Percentiles rank a stretch among this genome's conserved stretches.
Evolutionary conservation across 2,113 vertebrate species (phyloP).

Genomic region (Albula glossodonta): DNA sequence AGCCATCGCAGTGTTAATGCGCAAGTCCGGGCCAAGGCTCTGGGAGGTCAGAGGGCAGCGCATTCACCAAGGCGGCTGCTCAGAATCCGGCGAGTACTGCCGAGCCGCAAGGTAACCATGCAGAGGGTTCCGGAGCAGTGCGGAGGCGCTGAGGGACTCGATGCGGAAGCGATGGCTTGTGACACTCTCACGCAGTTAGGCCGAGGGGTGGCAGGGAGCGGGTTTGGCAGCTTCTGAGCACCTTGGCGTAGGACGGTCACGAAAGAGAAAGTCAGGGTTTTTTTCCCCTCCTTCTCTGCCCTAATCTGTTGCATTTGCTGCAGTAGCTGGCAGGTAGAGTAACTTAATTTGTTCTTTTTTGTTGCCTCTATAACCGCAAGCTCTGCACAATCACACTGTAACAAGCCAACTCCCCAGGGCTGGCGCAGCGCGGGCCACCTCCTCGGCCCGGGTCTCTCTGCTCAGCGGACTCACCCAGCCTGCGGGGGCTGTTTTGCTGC

Average conservation of each 20-base stretch:
- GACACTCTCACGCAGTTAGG: slow-evolving; percentile 22
- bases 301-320: slow-evolving; percentile 18
- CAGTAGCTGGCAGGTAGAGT: slow-evolving; percentile 23
- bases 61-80: neutral
- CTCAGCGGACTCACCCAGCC: neutral
- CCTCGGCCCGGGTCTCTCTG: neutral
- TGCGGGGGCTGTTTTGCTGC: neutral
- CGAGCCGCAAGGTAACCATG: neutral
- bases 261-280: neutral
- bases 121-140: neutral
- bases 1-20: too few relatives aligned
- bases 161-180: slow-evolving; percentile 10
- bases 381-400: slow-evolving; percentile 28
- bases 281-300: too few relatives aligned
- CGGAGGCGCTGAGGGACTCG: neutral
- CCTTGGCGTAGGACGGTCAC: slow-evolving; percentile 21
- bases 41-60: neutral
- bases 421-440: neutral
- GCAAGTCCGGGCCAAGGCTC: neutral
- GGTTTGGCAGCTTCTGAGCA: slow-evolving; percentile 7
- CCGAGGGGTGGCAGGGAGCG: slow-evolving; percentile 25
- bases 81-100: neutral
- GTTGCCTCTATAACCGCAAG: slow-evolving; percentile 23
- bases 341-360: slow-evolving; percentile 25
- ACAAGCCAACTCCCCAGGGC: slow-evolving; percentile 12